These are phyloP conservation scores for Spermophilus dauricus DNA, from an alignment of 2,113 vertebrate genomes.

Conservation along the genomic window DNA sequence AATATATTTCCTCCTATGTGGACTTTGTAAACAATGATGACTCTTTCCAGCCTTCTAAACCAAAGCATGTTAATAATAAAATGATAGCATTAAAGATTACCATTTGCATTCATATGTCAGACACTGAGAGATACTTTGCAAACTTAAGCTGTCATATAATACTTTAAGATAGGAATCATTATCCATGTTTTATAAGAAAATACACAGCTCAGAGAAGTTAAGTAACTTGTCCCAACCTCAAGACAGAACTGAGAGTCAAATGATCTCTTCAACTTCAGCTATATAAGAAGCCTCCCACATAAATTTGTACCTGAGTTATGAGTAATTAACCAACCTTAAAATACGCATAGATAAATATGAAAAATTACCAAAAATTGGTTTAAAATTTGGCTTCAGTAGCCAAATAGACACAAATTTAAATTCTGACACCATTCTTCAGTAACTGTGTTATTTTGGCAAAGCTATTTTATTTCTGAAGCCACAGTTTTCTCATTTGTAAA, in stretches of 20 bases:
- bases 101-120: neutral
- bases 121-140: neutral
- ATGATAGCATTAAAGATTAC: neutral
- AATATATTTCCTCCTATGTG: neutral
- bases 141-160: neutral
- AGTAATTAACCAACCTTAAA: neutral
- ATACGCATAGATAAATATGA: neutral
- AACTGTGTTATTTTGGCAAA: neutral
- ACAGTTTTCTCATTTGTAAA: neutral
- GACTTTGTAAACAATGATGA: neutral
- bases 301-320: neutral
- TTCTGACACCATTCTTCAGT: neutral
- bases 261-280: neutral
- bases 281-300: neutral
- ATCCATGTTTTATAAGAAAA: conserved; percentile 20
- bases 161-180: neutral
- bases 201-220: neutral
- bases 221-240: neutral
- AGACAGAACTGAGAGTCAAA: neutral
- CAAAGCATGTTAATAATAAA: neutral
- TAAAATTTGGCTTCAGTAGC: neutral
- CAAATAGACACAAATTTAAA: neutral
- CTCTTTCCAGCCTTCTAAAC: neutral
- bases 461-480: neutral
- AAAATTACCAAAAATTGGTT: neutral